Evolutionary conservation across 2,888 invertebrate genomes (phyloP).

Genomic region (Bibio marci): DNA sequence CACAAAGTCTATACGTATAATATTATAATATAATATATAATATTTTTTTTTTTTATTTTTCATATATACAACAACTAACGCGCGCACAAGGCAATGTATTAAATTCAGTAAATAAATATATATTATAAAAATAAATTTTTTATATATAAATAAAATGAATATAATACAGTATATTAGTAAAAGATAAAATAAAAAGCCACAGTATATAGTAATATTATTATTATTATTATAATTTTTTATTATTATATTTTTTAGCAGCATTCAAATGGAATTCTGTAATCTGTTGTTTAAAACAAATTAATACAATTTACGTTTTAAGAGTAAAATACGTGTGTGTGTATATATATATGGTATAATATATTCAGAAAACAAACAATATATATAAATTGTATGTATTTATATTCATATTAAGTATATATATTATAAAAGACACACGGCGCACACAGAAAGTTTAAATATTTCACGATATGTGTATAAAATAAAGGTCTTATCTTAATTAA

Average conservation of each 20-base stretch:
- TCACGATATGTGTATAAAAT: slow-evolving; percentile 1
- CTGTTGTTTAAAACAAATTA: slow-evolving; percentile 4
- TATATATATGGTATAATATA: background rate
- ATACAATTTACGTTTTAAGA: slow-evolving; percentile 4
- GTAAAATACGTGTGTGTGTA: too few relatives aligned
- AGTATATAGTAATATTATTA: background rate
- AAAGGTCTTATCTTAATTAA: slow-evolving; percentile 3
- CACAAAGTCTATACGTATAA: too few relatives aligned
- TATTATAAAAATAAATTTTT: too few relatives aligned
- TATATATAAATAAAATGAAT: too few relatives aligned
- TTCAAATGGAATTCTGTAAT: slow-evolving; percentile 1
- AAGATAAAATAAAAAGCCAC: too few relatives aligned
- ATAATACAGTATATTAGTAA: too few relatives aligned
- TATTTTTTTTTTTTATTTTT: too few relatives aligned
- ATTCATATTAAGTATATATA: background rate
- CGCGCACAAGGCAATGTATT: too few relatives aligned
- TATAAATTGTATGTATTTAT: background rate
- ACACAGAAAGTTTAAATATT: background rate
- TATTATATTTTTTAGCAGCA: background rate
- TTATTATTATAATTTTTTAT: background rate
- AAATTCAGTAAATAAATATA: too few relatives aligned
- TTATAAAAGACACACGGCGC: background rate
- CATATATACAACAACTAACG: too few relatives aligned
- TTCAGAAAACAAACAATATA: background rate
- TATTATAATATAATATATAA: too few relatives aligned